Base-by-base conservation (phyloP, 2,888 invertebrate species). In the Drosophila neotestacea region DNA sequence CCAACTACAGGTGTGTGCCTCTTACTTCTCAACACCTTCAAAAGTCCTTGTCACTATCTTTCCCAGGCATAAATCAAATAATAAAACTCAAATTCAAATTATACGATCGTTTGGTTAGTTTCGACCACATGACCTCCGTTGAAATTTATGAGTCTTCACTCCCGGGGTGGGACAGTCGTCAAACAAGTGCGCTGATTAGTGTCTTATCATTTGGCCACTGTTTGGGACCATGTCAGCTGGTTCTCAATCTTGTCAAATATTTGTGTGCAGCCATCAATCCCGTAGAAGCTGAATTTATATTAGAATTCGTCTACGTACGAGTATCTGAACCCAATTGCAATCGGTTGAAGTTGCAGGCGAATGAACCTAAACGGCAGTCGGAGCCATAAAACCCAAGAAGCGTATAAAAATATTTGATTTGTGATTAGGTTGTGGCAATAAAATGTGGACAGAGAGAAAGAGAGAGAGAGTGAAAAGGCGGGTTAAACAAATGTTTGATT, bases 321-420 rank as follows among this genome's bases (percentile, higher is more conserved):
- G 16, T 59, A 46, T 54, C 58, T 52, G 38, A 62, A 38, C 9
- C 28, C 62, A 34, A 60, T 59, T 50, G 39, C 54, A 42, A 59
- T 52, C 48, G 51, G 38, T 50, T 55, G 32, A 42, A 63, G 71
- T 39, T 54, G 22, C 32, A 22, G 42, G 71, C 73, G 76, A 79
- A 77, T 82, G 82, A 87, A 77, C 82, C 65, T 63, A 56, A 54
- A 48, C 58, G 64, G 44, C 70, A 54, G 61, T 51, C 44, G 38
- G 30, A 65, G 65, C 52, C 65, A 77, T 82, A 82, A 82, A 82
- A 77, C 59, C 74, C 61, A 48, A 60, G 78, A 75, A 64, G 78
- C 80, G 62, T 80, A 70, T 42, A 79, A 63, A 78, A 82, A 83
- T 85, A 88, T 85, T 88, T 85, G 84, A 80, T 83, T 80, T 77